Evolutionary conservation across 2,888 invertebrate genomes (phyloP).

Genomic region (Dryadula phaetusa): DNA sequence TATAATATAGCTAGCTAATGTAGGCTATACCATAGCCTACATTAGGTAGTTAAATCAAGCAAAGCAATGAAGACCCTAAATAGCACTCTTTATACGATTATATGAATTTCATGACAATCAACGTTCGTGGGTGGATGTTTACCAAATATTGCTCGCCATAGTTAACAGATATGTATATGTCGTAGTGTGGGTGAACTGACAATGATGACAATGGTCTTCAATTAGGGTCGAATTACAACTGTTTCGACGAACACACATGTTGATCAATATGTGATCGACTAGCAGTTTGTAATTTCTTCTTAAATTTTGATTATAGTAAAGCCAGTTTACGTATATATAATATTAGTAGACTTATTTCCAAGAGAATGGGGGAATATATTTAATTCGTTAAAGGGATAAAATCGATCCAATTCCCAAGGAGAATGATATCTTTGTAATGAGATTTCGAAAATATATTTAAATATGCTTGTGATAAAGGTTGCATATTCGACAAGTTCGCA

Average conservation of each 20-base stretch:
- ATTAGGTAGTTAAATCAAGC: no score
- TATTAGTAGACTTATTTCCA: neutral
- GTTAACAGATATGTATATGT: constrained; percentile 52
- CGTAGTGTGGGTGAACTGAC: constrained; percentile 58
- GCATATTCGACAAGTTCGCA: constrained; percentile 66
- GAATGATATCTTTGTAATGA: constrained; percentile 59
- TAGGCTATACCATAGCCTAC: no score
- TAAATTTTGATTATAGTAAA: neutral
- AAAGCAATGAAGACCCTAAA: neutral
- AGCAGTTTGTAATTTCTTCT: neutral
- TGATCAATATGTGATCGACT: constrained; percentile 22
- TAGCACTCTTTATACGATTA: constrained; percentile 22
- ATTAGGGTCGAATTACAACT: constrained; percentile 60
- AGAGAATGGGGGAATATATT: no score
- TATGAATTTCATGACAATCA: constrained; percentile 25
- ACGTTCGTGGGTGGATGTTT: constrained; percentile 60
- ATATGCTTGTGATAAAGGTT: constrained; percentile 62
- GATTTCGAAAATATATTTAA: constrained; percentile 67
- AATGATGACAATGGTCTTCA: constrained; percentile 56
- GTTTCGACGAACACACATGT: constrained; percentile 40
- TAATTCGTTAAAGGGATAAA: neutral
- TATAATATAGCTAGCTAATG: no score
- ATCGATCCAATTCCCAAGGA: neutral
- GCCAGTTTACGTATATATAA: neutral
- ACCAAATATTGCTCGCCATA: constrained; percentile 55